A percentile compares a stretch with the other conserved stretches of the same genome.
Conservation (phyloP, 1,140 invertebrate species). For the Wasmannia auropunctata region DNA sequence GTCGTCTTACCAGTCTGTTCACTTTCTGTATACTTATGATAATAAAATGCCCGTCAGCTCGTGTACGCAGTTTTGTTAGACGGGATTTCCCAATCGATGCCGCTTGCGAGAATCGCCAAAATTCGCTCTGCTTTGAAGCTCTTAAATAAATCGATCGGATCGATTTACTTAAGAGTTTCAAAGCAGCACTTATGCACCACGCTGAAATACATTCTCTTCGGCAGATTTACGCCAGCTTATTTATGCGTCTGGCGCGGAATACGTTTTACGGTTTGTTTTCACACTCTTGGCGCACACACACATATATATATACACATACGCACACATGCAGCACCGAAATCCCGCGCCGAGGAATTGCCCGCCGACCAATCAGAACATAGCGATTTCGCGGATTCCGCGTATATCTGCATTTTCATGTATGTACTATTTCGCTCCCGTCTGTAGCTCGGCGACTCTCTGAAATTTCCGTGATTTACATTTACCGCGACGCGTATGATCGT, state of each 20-base stretch:
- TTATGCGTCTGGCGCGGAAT: constrained; percentile 11
- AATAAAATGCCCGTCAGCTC: not conserved
- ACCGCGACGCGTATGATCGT: not conserved
- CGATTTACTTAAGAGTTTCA: constrained; percentile 14
- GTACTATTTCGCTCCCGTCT: not conserved
- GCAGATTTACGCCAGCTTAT: constrained; percentile 29
- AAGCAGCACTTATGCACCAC: not conserved
- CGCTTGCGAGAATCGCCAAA: not conserved
- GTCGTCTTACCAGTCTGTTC: not conserved
- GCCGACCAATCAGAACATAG: constrained; percentile 11
- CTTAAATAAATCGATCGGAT: not conserved
- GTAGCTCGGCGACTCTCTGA: not conserved
- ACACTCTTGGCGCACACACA: not conserved
- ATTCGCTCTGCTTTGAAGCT: not conserved
- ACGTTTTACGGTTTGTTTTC: constrained; percentile 58
- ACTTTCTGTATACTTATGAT: not conserved
- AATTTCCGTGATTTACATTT: constrained; percentile 11
- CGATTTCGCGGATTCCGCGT: constrained; percentile 1
- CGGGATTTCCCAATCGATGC: not conserved
- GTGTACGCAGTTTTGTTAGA: not conserved
- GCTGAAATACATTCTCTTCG: constrained; percentile 17
- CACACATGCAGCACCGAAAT: not conserved
- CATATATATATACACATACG: too few relatives aligned
- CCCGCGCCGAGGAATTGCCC: not conserved
- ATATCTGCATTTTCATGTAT: constrained; percentile 17